Evolutionary conservation across 2,888 invertebrate genomes (phyloP).

Genomic region (Drosophila birchii): DNA sequence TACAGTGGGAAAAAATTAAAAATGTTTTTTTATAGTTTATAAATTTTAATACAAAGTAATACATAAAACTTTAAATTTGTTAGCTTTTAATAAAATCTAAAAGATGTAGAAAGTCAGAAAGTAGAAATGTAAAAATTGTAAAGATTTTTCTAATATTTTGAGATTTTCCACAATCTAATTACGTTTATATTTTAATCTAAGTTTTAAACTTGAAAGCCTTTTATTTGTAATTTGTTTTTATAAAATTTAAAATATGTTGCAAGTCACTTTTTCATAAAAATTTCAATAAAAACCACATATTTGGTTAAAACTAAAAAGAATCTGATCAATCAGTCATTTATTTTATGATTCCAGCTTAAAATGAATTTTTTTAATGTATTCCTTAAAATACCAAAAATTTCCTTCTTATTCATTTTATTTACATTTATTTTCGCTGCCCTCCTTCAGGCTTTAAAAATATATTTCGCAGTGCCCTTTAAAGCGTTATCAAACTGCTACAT

Average conservation of each 20-base stretch:
- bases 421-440: background rate
- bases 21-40: background rate
- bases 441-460: background rate
- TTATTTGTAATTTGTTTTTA: too few species aligned
- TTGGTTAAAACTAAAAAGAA: background rate
- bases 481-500: slow-evolving; percentile 13
- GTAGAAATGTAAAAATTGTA: too few species aligned
- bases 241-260: background rate
- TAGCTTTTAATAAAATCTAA: background rate
- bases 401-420: background rate
- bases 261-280: background rate
- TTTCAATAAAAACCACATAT: too few species aligned
- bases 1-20: slow-evolving; percentile 6
- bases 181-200: too few species aligned
- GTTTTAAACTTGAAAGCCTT: too few species aligned
- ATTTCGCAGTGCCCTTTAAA: background rate
- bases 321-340: background rate
- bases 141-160: too few species aligned
- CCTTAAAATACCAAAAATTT: background rate
- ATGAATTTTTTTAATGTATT: background rate
- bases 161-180: too few species aligned
- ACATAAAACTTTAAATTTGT: too few species aligned
- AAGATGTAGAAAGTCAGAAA: background rate
- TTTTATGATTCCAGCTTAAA: background rate
- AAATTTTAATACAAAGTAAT: background rate